Evolutionary conservation across 53 echinoderm and acorn worm genomes (phyloP), one percentile per base, ranked within the genome.

Genomic region (Patiria pectinifera): DNA sequence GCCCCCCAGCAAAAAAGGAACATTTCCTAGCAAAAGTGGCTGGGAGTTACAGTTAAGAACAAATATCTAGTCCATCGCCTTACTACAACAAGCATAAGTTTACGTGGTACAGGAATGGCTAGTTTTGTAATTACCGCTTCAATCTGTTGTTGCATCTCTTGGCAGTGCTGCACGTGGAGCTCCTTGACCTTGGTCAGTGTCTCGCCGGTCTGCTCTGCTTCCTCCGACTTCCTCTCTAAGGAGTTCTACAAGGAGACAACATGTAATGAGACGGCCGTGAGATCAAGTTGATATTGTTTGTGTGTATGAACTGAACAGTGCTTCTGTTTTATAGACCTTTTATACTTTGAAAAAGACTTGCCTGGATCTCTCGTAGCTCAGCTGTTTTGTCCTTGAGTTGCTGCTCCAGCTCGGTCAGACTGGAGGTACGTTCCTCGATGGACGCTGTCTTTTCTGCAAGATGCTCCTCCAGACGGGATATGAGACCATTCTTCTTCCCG

Each of bases 71-170:
- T 8, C 2, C 8, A 53, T 53, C 8, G 53, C 53, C 53, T 53
- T 53, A 8, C 53, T 66, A 6, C 60, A 66, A 18, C 19, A 18
- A 66, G 66, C 66, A 66, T 66, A 11, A 60, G 8, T 60, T 12
- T 11, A 7, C 66, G 15, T 13, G 66, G 66, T 15, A 66, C 19
- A 16, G 14, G 66, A 11, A 66, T 24, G 23, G 24, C 15, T 23
- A 21, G 19, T 74, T 3, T 23, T 23, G 74, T 69, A 8, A 61
- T 83, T 83, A 83, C 83, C 19, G 15, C 74, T 49, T 96, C 94
- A 70, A 98, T 94, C 91, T 98, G 98, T 70, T 96, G 94, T 48
- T 96, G 92, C 70, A 98, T 87, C 89, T 98, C 96, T 80, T 95
- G 93, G 74, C 96, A 95, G 19, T 98, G 99, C 60, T 98, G 95